Evolutionary conservation across 64 coral and sea anemone genomes (phyloP), one percentile per base, ranked within the genome.

Genomic region (Montipora capricornis): DNA sequence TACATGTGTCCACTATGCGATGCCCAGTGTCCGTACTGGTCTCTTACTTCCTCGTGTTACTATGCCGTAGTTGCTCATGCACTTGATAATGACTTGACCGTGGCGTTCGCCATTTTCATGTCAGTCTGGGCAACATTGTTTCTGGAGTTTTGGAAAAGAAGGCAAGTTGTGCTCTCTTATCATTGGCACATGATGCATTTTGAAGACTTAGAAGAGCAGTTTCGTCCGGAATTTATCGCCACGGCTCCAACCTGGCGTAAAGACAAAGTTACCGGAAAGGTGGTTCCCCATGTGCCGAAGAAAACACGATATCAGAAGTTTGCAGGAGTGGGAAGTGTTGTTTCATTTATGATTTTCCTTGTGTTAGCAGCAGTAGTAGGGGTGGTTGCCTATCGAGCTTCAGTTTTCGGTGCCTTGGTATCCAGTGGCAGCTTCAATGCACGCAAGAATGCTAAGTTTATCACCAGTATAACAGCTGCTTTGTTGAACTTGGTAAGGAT

Each of bases 1-100:
- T 99, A 96, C 95, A 99, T 99, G 98, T 99, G 98, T 77, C 95
- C 98, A 16, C 57, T 96, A 73, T 99, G 98, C 4, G 98, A 99
- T 62, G 59, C 81, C 64, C 98, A 99, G 75, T 99, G 98, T 67
- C 87, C 95, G 2, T 99, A 94, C 78, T 99, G 95, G 95, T 87
- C 90, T 15, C 91, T 99, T 1, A 80, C 76, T 0, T 82, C 52
- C 20, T 92, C 83, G 20, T 99, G 98, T 44, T 59, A 74, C 51
- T 99, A 99, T 44, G 89, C 90, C 44, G 78, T 89, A 3, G 79
- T 87, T 44, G 92, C 93, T 9, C 90, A 95, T 52, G 51, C 94
- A 3, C 96, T 99, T 88, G 98, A 99, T 78, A 99, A 99, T 46
- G 98, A 96, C 44, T 80, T 78, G 53, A 99, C 98, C 2, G 92